phyloP scores from a whole-genome alignment of 2,113 vertebrate genomes.

The Chitala chitala region DNA sequence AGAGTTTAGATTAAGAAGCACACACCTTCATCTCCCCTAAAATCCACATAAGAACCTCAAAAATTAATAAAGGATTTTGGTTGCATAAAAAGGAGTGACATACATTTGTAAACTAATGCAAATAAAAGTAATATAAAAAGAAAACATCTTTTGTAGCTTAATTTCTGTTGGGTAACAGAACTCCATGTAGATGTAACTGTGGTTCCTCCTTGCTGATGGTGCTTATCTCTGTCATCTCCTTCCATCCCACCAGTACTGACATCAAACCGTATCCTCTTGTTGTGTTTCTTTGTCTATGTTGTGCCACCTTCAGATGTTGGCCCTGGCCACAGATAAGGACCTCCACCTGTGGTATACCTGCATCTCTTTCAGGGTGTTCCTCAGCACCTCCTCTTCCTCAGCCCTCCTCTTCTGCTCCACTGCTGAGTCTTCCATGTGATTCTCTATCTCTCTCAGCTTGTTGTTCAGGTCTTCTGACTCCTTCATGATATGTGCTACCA shows the following conservation, averaged over 20 bases:
- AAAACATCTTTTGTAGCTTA: too few relatives aligned
- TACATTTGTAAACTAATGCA: too few relatives aligned
- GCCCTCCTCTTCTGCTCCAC: conserved; percentile 26
- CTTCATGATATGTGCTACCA: conserved; percentile 41
- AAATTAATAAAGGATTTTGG: too few relatives aligned
- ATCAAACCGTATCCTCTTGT: background rate
- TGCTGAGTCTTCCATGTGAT: conserved; percentile 30
- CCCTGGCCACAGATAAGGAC: background rate
- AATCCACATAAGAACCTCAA: too few relatives aligned
- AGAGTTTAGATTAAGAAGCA: too few relatives aligned
- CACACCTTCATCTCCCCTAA: too few relatives aligned
- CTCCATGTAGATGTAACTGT: too few relatives aligned
- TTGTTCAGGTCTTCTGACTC: conserved; percentile 36
- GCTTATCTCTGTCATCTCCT: background rate
- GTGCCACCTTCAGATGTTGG: background rate
- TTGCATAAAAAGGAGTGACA: too few relatives aligned
- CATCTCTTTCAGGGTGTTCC: conserved; percentile 36
- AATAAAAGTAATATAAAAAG: background rate
- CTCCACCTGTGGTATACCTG: conserved; percentile 48
- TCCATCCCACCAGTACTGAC: too few relatives aligned
- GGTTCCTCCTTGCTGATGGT: too few relatives aligned
- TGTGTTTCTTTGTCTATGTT: background rate
- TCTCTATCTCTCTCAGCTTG: conserved; percentile 42
- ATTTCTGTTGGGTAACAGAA: too few relatives aligned
- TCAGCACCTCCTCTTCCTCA: conserved; percentile 27